Evolutionary conservation across 2,113 vertebrate species (phyloP), one percentile per base, ranked within the genome.

Genomic region (Oreochromis tanganicae): DNA sequence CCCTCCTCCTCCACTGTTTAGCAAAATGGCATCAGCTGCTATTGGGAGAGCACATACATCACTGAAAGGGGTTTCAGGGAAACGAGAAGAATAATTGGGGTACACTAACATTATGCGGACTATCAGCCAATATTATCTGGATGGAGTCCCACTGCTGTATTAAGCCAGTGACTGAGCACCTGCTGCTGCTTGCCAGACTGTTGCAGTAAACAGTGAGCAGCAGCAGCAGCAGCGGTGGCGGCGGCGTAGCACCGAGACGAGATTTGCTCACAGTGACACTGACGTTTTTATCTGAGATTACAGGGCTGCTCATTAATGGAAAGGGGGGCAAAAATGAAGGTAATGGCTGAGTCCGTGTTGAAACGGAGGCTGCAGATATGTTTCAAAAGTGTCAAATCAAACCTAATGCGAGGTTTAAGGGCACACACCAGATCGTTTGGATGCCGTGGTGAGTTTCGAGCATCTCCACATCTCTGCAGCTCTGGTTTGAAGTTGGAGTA

Each of bases 171-270:
- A 96, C 89, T 71, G 94, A 94, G 94, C 94, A 95, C 94, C 94
- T 96, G 95, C 93, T 96, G 95, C 93, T 95, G 94, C 95, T 94
- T 93, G 94, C 93, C 94, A 94, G 94, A 94, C 93, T 94, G 95
- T 95, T 95, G 95, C 95, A 92, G 94, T 89, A 94, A 93, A 94
- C 89, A 91, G 89, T 87, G 87, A 90, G 85, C 91, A 91, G 88
- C 92, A 91, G 84, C 86, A 87, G 80, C 66, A 73, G 68, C 68
- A 27, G 38, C 83, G 84, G 87, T 24, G 43, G 17, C 66, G 84
- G 87, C 24, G 32, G 34, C 32, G 85, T 46, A 82, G 81, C 85
- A 80, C 41, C 21, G 50, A 85, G 78, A 86, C 55, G 16, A 86
- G 43, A 90, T 87, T 50, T 36, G 17, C 84, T 82, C 87, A 61